Base-by-base conservation (phyloP, 2,888 invertebrate genomes). In the Meteorus colon region DNA sequence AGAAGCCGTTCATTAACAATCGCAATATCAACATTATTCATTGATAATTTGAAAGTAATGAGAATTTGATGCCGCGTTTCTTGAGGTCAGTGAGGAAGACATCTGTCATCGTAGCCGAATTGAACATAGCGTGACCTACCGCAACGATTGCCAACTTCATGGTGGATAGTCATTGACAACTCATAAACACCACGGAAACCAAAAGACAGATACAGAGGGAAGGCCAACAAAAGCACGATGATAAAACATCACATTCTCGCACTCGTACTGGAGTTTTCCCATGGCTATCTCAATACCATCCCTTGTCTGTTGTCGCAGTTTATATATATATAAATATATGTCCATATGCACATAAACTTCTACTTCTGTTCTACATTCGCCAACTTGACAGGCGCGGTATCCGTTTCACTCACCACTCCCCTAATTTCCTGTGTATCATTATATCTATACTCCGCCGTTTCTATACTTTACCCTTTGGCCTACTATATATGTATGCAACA, bases 121-220 rank as follows among this genome's bases (percentile, higher is more conserved):
- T 66, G 74, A 66, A 78, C 81, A 79, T 79, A 79, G 73, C 79
- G 80, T 55, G 81, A 84, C 81, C 81, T 84, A 82, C 82, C 81
- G 77, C 82, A 85, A 85, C 77, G 80, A 78, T 81, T 63, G 29
- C 63, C 34, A 63, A 29, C 31, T 29, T 34, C 63, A 63, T 34
- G 63, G 29, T 31, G 63, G 10, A 31, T 16, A n/a, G 34, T 29
- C 78, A 78, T 74, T 78, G 79, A 76, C 79, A 83, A 80, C 75
- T 75, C 70, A 79, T 80, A 79, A 79, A 75, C 78, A 75, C 77
- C 75, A 27, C 27, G 34, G 60, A 31, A 67, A 74, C 2, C 5
- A 12, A 45, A 45, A n/a, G 24, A 16, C 45, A 60, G 75, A 31
- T 48, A 12, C 27, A 51, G n/a, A 31, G 12, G 29, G 59, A 72